Evolutionary conservation across 2,888 invertebrate genomes (phyloP).

Genomic region (Pinctada fucata): DNA sequence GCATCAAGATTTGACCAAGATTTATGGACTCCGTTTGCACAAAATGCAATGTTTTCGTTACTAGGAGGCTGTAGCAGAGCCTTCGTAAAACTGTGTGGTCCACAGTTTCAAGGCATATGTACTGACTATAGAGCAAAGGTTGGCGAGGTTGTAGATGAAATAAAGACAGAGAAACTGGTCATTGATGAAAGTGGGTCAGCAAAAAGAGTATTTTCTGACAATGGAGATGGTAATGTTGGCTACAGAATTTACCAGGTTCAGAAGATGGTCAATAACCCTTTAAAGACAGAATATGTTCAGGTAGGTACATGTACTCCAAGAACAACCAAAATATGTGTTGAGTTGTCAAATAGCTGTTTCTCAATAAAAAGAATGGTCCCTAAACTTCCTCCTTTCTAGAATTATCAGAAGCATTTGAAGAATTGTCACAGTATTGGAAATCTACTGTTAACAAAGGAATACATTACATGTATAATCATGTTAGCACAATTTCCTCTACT

Average conservation of each 20-base stretch:
- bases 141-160: background rate
- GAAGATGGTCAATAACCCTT: background rate
- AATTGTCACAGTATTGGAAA: no score
- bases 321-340: no score
- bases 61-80: slow-evolving; percentile 27
- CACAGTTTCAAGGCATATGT: slow-evolving; percentile 16
- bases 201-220: slow-evolving; percentile 25
- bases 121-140: slow-evolving; percentile 12
- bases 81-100: slow-evolving; percentile 24
- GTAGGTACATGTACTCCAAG: slow-evolving; percentile 10
- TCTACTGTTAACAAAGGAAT: no score
- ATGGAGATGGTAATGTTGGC: slow-evolving; percentile 41
- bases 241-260: slow-evolving; percentile 37
- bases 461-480: no score
- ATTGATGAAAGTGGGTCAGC: slow-evolving; percentile 8
- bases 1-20: slow-evolving; percentile 16
- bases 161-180: slow-evolving; percentile 10
- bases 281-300: slow-evolving; percentile 9
- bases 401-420: no score
- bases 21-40: slow-evolving; percentile 28
- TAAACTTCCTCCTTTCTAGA: no score
- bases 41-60: slow-evolving; percentile 26
- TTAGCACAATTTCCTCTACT: no score
- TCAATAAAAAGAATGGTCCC: background rate
- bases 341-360: background rate